Evolutionary conservation across 2,113 vertebrate species (phyloP).

Genomic region (Cyanoliseus patagonus): DNA sequence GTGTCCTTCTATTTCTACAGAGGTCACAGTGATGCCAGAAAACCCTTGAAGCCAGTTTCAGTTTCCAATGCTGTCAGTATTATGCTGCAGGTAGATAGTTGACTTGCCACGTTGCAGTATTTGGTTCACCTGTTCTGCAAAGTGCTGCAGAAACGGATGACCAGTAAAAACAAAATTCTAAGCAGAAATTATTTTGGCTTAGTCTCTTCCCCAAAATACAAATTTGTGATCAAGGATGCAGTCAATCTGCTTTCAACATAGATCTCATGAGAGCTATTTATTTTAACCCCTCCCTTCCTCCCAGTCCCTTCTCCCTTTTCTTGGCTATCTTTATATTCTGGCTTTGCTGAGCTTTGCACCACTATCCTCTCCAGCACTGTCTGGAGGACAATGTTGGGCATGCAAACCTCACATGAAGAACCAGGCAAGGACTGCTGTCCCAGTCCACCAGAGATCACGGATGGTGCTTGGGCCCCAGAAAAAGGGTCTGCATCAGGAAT

Average conservation of each 20-base stretch:
- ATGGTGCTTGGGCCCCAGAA: not conserved
- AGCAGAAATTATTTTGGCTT: not conserved
- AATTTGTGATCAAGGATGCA: not conserved
- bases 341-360: not conserved
- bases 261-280: not conserved
- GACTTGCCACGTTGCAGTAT: not conserved
- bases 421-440: not conserved
- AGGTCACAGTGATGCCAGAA: not conserved
- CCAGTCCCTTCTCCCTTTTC: not conserved
- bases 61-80: not conserved
- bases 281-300: not conserved
- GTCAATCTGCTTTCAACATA: not conserved
- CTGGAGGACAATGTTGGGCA: not conserved
- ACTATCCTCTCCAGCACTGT: not conserved
- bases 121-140: not conserved
- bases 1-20: not conserved
- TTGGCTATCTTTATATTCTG: not conserved
- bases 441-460: not conserved
- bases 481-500: not conserved
- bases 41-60: not conserved
- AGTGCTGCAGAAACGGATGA: not conserved
- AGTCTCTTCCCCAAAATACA: not conserved
- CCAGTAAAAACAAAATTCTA: not conserved
- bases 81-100: not conserved
- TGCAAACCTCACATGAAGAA: not conserved